Evolutionary conservation across 1,140 invertebrate genomes (phyloP).

Genomic region (Arctopsyche grandis): DNA sequence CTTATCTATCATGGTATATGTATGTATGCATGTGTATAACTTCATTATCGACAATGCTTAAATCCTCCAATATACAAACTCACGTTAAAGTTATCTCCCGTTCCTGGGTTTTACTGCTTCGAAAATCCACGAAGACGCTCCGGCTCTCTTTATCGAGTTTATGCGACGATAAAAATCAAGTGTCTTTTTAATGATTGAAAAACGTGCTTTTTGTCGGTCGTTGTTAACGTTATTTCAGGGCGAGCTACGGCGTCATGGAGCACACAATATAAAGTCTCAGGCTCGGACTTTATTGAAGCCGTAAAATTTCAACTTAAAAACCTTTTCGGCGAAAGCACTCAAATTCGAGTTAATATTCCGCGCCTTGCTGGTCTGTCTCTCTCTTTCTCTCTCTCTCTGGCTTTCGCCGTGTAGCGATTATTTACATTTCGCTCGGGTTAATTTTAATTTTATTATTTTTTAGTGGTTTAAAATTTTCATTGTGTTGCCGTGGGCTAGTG

Average conservation of each 20-base stretch:
- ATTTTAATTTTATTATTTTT: too few species aligned
- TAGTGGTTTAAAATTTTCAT: too few species aligned
- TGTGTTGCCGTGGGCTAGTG: too few species aligned
- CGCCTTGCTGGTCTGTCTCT: not conserved
- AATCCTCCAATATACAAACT: not conserved
- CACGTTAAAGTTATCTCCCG: not conserved
- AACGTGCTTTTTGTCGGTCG: conserved; percentile 14
- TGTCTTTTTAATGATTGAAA: conserved; percentile 32
- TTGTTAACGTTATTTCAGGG: conserved; percentile 21
- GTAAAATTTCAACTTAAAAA: conserved; percentile 21
- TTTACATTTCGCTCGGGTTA: too few species aligned
- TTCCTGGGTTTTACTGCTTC: not conserved
- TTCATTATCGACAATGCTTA: not conserved
- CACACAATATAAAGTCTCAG: conserved; percentile 17
- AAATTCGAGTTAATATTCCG: conserved; percentile 13
- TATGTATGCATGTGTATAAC: not conserved
- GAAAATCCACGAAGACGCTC: not conserved
- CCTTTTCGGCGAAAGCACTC: conserved; percentile 17
- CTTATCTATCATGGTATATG: too few species aligned
- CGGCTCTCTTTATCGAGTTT: conserved; percentile 24
- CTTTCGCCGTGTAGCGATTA: too few species aligned
- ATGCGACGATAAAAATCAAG: conserved; percentile 25
- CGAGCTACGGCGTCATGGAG: not conserved
- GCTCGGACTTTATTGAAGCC: conserved; percentile 3
- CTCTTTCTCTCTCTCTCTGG: not conserved